These are phyloP conservation scores for Phrynocephalus versicolor DNA, from an alignment of 2,113 vertebrate genomes.

Conservation along the genomic window DNA sequence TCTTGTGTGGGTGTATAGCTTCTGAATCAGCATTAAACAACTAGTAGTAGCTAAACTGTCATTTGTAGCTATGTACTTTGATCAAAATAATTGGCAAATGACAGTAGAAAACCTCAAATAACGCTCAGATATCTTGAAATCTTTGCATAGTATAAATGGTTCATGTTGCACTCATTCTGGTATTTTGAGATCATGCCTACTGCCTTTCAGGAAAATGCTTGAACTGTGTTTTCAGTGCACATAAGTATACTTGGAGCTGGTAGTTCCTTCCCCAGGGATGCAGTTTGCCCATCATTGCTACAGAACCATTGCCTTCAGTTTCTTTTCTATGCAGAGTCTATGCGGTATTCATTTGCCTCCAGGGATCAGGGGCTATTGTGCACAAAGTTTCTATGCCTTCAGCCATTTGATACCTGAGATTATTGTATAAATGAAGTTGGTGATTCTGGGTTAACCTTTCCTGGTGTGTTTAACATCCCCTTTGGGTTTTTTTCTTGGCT, in stretches of 20 bases:
- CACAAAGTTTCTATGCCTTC: slow-evolving; percentile 32
- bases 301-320: background rate
- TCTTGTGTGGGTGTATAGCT: background rate
- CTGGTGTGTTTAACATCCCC: background rate
- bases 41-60: background rate
- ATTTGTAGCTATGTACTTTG: slow-evolving; percentile 3
- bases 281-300: no score
- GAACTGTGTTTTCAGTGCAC: background rate
- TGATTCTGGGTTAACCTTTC: background rate
- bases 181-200: slow-evolving; percentile 40
- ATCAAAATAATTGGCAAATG: slow-evolving; percentile 30
- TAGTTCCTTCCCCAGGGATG: background rate
- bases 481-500: background rate
- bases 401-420: slow-evolving; percentile 35
- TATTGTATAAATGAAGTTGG: slow-evolving; percentile 24
- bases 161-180: background rate
- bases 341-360: background rate
- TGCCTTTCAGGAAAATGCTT: slow-evolving; percentile 10
- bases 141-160: fast-evolving
- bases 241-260: background rate
- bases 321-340: background rate
- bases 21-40: background rate
- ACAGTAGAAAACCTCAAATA: slow-evolving; percentile 42
- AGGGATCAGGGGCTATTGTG: background rate
- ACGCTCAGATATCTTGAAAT: background rate